Evolutionary conservation across 1,140 invertebrate species (phyloP).

Genomic region (Phenacoccus solenopsis): DNA sequence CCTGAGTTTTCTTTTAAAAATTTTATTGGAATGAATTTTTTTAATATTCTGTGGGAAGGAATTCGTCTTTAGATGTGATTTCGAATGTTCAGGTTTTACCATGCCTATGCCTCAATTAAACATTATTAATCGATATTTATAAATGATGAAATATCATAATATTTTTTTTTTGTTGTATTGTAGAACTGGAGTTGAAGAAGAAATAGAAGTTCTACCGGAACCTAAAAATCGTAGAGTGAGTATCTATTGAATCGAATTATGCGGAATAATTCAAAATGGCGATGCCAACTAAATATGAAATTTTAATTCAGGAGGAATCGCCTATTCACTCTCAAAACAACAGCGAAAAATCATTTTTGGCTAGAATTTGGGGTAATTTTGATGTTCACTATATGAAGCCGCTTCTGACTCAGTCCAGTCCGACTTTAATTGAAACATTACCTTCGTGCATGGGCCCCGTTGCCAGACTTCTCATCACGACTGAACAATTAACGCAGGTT

Average conservation of each 20-base stretch:
- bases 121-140: too few species aligned
- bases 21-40: too few species aligned
- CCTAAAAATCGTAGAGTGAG: constrained; percentile 1
- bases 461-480: constrained; percentile 80
- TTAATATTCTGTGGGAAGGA: too few species aligned
- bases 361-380: constrained; percentile 80
- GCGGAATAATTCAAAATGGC: not conserved
- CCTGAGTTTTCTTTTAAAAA: too few species aligned
- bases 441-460: constrained; percentile 80
- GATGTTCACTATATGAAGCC: constrained; percentile 89
- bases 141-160: not conserved
- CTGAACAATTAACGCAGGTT: constrained; percentile 78
- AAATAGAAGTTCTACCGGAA: constrained; percentile 60
- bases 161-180: constrained; percentile 32
- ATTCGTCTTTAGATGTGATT: not conserved
- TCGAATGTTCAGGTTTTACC: not conserved
- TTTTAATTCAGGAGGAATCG: constrained; percentile 6
- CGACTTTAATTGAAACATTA: constrained; percentile 84
- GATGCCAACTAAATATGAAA: not conserved
- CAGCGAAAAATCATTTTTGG: constrained; percentile 73
- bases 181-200: constrained; percentile 80
- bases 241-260: not conserved
- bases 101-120: too few species aligned
- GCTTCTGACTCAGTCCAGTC: constrained; percentile 83
- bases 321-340: constrained; percentile 26